phyloP scores from a whole-genome alignment of 1,140 invertebrate genomes.

The Protaetia brevitarsis region DNA sequence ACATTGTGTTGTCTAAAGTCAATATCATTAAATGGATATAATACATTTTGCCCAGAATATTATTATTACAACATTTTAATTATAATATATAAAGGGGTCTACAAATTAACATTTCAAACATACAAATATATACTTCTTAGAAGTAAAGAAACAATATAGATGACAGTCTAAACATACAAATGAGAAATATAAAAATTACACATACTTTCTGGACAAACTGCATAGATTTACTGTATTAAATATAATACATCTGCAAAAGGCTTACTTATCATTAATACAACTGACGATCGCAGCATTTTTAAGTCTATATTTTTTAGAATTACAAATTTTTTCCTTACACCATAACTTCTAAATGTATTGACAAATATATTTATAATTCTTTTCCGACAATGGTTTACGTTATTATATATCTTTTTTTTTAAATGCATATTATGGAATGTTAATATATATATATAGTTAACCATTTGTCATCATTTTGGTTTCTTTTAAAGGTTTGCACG shows the following conservation, averaged over 20 bases:
- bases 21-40: constrained; percentile 49
- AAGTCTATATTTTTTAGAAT: constrained; percentile 47
- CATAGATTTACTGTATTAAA: constrained; percentile 2
- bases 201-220: constrained; percentile 20
- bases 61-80: constrained; percentile 23
- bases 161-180: constrained; percentile 33
- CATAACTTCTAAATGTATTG: constrained; percentile 22
- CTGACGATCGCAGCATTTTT: neutral
- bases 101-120: neutral
- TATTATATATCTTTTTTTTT: constrained; percentile 38
- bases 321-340: constrained; percentile 40
- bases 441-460: too few species aligned
- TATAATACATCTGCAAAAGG: constrained; percentile 16
- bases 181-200: constrained; percentile 36
- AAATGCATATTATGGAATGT: constrained; percentile 42
- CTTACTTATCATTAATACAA: constrained; percentile 5
- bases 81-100: constrained; percentile 26
- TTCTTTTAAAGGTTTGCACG: constrained; percentile 11
- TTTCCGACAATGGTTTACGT: constrained; percentile 31
- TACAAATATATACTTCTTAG: constrained; percentile 38
- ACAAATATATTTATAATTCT: constrained; percentile 27
- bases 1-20: constrained; percentile 50
- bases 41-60: constrained; percentile 48
- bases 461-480: neutral
- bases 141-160: constrained; percentile 36